Conservation (phyloP, 2,113 vertebrate species). For the Actinemys pallida region DNA sequence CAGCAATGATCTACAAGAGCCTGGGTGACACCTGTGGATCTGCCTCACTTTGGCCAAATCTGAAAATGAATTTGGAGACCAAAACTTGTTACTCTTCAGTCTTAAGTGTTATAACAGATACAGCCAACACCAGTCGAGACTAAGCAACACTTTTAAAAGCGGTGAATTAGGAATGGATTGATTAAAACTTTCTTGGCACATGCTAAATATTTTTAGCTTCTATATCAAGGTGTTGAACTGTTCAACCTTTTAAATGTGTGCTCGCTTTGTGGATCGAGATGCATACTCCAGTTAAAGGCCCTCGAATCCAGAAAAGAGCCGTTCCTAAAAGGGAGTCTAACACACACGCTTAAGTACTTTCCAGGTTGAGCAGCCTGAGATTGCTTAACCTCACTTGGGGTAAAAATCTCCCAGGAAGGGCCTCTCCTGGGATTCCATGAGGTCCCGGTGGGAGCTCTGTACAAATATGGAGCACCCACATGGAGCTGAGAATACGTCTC, state of each 20-base stretch:
- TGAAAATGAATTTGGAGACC: background rate
- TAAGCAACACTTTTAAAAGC: background rate
- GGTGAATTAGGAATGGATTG: background rate
- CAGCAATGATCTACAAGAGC: background rate
- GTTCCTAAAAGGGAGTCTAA: background rate
- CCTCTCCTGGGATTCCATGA: background rate
- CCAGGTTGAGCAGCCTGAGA: background rate
- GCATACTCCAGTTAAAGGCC: background rate
- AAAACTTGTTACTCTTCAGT: background rate
- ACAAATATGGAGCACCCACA: background rate
- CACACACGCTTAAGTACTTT: background rate
- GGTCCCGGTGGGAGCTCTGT: background rate
- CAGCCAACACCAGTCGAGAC: background rate
- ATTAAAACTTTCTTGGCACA: background rate
- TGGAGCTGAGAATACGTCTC: background rate
- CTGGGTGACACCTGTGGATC: background rate
- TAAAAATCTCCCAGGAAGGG: background rate
- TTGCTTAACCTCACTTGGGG: background rate
- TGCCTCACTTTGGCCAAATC: background rate
- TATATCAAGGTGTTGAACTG: background rate
- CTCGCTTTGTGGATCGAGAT: too few relatives aligned
- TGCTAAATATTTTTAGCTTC: background rate
- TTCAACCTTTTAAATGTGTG: background rate
- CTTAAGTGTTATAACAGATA: background rate
- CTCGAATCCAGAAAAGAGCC: background rate